Evolutionary conservation across 1,140 invertebrate species (phyloP).

Genomic region (Drosophila oshimai): DNA sequence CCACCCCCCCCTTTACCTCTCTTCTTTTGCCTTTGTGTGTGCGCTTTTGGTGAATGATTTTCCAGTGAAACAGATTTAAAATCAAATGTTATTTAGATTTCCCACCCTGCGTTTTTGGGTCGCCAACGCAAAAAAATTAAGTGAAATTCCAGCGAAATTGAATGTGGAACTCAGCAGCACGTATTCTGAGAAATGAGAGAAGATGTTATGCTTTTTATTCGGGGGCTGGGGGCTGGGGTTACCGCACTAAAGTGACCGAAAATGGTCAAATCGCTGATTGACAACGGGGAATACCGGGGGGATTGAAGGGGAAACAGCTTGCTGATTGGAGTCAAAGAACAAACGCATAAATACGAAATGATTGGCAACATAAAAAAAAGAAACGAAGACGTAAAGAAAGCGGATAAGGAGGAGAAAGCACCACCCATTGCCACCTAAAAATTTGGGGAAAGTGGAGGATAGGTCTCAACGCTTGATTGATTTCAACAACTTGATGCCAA

Average conservation of each 20-base stretch:
- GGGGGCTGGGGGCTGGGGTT: neutral
- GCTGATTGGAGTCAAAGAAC: constrained; percentile 53
- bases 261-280: constrained; percentile 65
- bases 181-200: neutral
- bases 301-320: constrained; percentile 4
- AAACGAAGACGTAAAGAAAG: constrained; percentile 18
- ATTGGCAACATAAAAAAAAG: constrained; percentile 64
- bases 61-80: constrained; percentile 17
- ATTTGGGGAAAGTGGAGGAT: neutral
- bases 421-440: constrained; percentile 52
- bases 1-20: neutral
- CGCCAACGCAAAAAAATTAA: constrained; percentile 35
- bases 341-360: constrained; percentile 76
- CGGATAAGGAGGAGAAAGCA: neutral
- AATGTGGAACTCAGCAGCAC: constrained; percentile 7
- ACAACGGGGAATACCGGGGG: constrained; percentile 18
- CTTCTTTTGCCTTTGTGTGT: neutral
- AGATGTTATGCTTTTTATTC: neutral
- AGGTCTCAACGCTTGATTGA: constrained; percentile 66
- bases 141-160: constrained; percentile 42
- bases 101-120: neutral
- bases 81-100: constrained; percentile 40
- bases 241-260: constrained; percentile 42
- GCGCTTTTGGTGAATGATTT: constrained; percentile 5
- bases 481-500: constrained; percentile 66